Base-by-base conservation (phyloP, 53 echinoderm and acorn worm species). In the Astropecten irregularis region DNA sequence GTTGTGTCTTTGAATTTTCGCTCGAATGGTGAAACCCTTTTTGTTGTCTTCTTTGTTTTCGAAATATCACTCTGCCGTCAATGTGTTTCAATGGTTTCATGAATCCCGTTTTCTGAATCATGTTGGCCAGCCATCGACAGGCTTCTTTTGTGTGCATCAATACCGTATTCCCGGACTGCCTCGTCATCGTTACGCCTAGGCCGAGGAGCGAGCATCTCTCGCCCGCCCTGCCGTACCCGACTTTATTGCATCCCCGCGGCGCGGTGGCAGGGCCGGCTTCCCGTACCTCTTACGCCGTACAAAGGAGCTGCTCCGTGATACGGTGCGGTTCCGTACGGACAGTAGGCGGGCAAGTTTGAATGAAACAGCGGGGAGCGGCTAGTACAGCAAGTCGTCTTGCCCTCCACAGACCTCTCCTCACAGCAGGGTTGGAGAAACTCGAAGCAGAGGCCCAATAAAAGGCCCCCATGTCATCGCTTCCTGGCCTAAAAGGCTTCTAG, bases 221-320 rank as follows among this genome's bases (percentile, higher is more conserved):
- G 35, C 23, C 61, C 61, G 79, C 57, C 31, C 42, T 46, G 32
- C 47, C 19, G 49, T 29, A 44, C 61, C n/a, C 31, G 61, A 34
- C 61, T 79, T 79, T 22, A 79, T 79, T 79, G 79, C 79, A 44
- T 60, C 79, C 79, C 71, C 61, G 79, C 79, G 46, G 79, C 79
- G 79, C 40, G 49, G 46, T 21, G 79, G 44, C 79, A 44, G 61
- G 58, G 31, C 47, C 47, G 40, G 46, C 46, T 68, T 68, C 68
- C 68, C 13, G 20, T n/a, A 18, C 64, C 18, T 15, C 49, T 35
- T 40, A 55, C 33, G 15, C 61, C 62, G 40, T 60, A 42, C 60
- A 79, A 44, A 29, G 33, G 61, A 46, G 44, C 20, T 16, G 37
- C 20, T 29, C 40, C 59, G 42, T 39, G 79, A 15, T 38, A 6